A percentile compares a stretch with the other conserved stretches of the same genome.
phyloP scores from a whole-genome alignment of 2,888 invertebrate species.

The Diarsia brunnea region DNA sequence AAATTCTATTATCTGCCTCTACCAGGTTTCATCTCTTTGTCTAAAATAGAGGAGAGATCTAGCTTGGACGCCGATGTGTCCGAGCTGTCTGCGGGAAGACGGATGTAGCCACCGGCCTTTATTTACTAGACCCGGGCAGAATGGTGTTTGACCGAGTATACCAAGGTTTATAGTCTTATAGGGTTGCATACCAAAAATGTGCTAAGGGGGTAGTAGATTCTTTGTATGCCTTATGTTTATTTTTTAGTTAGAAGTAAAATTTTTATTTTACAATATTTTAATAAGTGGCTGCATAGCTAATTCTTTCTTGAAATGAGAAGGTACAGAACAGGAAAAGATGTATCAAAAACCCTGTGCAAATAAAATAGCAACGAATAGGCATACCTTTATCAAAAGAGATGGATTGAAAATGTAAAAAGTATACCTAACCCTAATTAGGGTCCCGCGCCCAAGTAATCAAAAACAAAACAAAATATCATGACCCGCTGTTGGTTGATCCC shows the following conservation, averaged over 20 bases:
- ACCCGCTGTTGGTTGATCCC: constrained; percentile 50
- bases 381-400: constrained; percentile 55
- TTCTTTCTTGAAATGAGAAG: neutral
- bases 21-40: constrained; percentile 9
- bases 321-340: constrained; percentile 1
- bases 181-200: neutral
- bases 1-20: constrained; percentile 9
- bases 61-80: constrained; percentile 37
- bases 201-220: neutral
- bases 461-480: constrained; percentile 67
- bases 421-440: constrained; percentile 58
- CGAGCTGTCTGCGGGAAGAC: constrained; percentile 60
- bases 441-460: constrained; percentile 58
- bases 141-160: constrained; percentile 28
- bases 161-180: constrained; percentile 10
- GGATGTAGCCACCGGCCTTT: constrained; percentile 68
- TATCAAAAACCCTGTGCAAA: constrained; percentile 45
- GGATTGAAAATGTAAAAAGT: constrained; percentile 57
- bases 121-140: constrained; percentile 63
- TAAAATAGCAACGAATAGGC: constrained; percentile 34
- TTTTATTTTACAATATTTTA: neutral
- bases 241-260: neutral
- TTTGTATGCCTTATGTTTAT: neutral
- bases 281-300: neutral
- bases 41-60: constrained; percentile 41